phyloP scores from a whole-genome alignment of 1,140 invertebrate species.

The Araneus ventricosus region DNA sequence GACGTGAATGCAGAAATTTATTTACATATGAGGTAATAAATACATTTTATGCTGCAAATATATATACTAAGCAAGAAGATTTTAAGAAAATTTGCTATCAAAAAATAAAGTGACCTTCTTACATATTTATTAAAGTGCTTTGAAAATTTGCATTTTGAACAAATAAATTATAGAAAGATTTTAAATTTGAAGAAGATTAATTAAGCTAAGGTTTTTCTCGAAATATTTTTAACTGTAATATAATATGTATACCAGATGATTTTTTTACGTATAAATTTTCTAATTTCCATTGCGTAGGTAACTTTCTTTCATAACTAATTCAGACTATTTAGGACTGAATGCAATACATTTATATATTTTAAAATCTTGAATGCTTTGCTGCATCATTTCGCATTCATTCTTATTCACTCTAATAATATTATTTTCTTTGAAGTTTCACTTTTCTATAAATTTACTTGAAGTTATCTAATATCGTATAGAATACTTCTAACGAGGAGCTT shows the following conservation, averaged over 20 bases:
- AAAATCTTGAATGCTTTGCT: too few species aligned
- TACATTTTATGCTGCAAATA: background rate
- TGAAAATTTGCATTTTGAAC: background rate
- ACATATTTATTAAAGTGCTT: constrained; percentile 28
- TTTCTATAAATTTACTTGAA: too few species aligned
- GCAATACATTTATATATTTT: background rate
- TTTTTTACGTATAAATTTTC: background rate
- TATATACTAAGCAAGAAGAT: constrained; percentile 34
- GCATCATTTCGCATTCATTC: background rate
- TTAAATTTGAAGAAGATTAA: too few species aligned
- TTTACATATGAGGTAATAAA: background rate
- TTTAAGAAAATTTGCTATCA: constrained; percentile 28
- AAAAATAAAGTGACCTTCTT: constrained; percentile 37
- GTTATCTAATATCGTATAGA: too few species aligned
- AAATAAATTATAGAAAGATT: background rate
- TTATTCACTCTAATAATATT: too few species aligned
- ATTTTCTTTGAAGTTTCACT: too few species aligned
- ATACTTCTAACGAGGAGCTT: too few species aligned
- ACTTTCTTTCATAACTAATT: background rate
- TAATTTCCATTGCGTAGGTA: background rate
- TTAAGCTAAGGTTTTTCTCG: too few species aligned
- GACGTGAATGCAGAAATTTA: background rate
- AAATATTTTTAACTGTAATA: background rate
- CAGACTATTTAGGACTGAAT: background rate
- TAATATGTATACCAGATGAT: background rate